Conservation (phyloP, 2,113 vertebrate genomes). For the Sciurus niger region DNA sequence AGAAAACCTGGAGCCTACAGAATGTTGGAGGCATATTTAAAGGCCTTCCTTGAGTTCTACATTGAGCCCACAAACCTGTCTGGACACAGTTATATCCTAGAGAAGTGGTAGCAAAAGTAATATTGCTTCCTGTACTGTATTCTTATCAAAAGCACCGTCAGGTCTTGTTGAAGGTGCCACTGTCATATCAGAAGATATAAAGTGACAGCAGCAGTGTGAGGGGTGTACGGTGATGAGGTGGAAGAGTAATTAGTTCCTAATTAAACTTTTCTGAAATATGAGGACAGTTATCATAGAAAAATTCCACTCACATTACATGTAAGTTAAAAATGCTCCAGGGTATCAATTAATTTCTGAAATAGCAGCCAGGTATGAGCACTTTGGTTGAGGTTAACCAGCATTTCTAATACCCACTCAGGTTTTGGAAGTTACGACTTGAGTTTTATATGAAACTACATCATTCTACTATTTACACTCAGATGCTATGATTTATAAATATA, state of each 20-base stretch:
- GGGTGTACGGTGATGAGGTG: conserved; percentile 18
- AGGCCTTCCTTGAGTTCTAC: neutral
- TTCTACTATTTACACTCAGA: neutral
- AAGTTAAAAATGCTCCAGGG: conserved; percentile 32
- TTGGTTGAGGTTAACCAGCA: neutral
- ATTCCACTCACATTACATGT: neutral
- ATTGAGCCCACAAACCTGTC: neutral
- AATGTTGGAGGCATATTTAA: neutral
- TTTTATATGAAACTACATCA: neutral
- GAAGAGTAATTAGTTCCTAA: conserved; percentile 69
- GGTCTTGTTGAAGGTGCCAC: too few species aligned
- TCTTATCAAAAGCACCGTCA: too few species aligned
- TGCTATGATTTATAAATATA: neutral
- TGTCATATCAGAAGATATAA: neutral
- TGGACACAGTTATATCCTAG: neutral
- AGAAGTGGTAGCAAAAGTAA: too few species aligned
- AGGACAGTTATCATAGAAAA: conserved; percentile 49
- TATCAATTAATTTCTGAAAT: conserved; percentile 45
- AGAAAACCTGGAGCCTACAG: neutral
- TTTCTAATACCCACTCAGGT: neutral
- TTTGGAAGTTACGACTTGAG: conserved; percentile 16
- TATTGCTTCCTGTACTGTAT: too few species aligned
- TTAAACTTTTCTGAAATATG: conserved; percentile 76
- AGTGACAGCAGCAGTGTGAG: neutral
- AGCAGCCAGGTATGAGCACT: neutral